Base-by-base conservation (phyloP, 1,140 invertebrate genomes). In the Leptinotarsa lineolata region DNA sequence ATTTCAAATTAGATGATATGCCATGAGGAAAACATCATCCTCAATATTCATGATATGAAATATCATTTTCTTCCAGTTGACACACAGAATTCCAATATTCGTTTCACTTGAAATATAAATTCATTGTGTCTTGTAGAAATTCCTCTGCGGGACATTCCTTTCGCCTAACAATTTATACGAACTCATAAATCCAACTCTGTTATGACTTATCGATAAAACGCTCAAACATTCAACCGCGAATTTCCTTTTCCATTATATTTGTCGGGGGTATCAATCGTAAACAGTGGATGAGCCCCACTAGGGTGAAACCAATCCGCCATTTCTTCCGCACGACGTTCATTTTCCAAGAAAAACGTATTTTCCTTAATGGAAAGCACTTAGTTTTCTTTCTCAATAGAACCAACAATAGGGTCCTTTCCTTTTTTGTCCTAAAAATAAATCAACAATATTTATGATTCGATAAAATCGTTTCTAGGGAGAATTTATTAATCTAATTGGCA, bases 271-370 rank as follows among this genome's bases (percentile, higher is more conserved):
- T 66, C 24, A 66, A 39, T 30, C 64, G 64, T 66, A 20, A 66
- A 66, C 64, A 66, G 12, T 39, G n/a, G 30, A 66, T 66, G 64
- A 46, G 64, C 16, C 30, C 30, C 30, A 66, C 39, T 66, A 66
- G 30, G 39, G 64, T 30, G 64, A 66, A 66, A 66, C 64, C 64
- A 39, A 66, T 66, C 64, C 30, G 64, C 64, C 30, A 64, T 66
- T 18, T 66, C 64, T 66, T 66, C 22, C 64, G 39, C 64, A 66
- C 64, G 64, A 66, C 39, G 64, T 66, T 66, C 64, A 66, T 66
- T 46, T 44, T 39, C 64, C 30, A 18, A 66, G 64, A 66, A 66
- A 44, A 66, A 66, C 64, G 64, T 18, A 66, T 66, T 66, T 66
- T 66, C 30, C 16, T 13, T 66, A 66, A 66, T 66, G 22, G 64